Conservation (phyloP, 2,797 vertebrate species). For the Chloroceryle inda region DNA sequence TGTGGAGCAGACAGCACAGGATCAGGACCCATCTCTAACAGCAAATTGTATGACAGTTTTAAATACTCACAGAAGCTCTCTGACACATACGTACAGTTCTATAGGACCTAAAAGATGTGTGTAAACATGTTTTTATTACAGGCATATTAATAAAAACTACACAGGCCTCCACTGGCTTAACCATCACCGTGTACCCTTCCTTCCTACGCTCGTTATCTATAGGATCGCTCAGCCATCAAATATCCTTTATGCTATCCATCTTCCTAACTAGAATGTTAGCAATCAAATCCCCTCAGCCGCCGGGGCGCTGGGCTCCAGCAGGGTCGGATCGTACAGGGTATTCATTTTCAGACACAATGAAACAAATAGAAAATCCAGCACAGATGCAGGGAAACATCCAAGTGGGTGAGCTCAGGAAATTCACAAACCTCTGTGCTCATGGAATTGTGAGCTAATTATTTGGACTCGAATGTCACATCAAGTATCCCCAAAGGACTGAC, state of each 20-base stretch:
- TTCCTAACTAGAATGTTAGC: conserved; percentile 35
- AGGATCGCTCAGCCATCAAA: conserved; percentile 55
- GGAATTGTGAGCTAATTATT: conserved; percentile 23
- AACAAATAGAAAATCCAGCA: conserved; percentile 42
- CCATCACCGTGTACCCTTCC: not conserved
- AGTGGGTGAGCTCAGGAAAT: conserved; percentile 8
- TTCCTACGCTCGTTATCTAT: not conserved
- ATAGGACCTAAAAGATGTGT: not conserved
- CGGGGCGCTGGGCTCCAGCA: not conserved
- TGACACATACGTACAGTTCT: accelerated
- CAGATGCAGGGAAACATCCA: not conserved
- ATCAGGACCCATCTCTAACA: not conserved
- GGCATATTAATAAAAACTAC: not conserved
- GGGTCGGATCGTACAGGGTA: not conserved
- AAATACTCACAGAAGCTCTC: not conserved
- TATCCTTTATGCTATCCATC: conserved; percentile 30
- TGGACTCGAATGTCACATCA: not conserved
- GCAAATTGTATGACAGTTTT: not conserved
- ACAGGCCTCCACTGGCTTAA: not conserved
- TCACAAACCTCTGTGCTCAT: not conserved
- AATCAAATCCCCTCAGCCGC: conserved; percentile 6
- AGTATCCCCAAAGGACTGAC: conserved; percentile 1
- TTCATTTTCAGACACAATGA: conserved; percentile 47
- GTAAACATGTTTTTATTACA: not conserved
- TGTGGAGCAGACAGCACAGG: not conserved